Base-by-base conservation (phyloP, 2,113 vertebrate genomes). In the Coreoperca whiteheadi region DNA sequence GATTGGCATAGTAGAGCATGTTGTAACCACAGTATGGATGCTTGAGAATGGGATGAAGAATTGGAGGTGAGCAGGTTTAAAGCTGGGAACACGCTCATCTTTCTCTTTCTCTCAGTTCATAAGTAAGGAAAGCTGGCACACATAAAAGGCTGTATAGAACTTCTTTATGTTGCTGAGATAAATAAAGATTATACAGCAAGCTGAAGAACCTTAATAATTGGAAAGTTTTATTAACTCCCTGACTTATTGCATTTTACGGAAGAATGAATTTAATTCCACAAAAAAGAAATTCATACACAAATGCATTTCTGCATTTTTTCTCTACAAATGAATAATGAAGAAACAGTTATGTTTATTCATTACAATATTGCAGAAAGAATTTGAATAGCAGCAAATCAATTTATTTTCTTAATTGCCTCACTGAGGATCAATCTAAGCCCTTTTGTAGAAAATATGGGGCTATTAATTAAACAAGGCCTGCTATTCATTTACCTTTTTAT, bases 1-100 rank as follows among this genome's bases (percentile, higher is more conserved):
- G 34, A 82, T 70, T 86, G 77, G 60, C 67, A 28, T 54, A 28
- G 48, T 57, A 32, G 23, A 51, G 34, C 74, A 39, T 67, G 59
- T 72, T 53, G 39, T 51, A 69, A 78, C 41, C 56, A 32, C 2
- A 32, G 54, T 34, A 20, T 77, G 32, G 28, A 59, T 67, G 53
- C 59, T 67, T 70, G 15, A 63, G 53, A 72, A 61, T 70, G n/a
- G 57, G 57, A 43, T 67, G 10, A 57, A 48, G 30, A 32, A 11
- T 16, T 81, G 37, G 18, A 76, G 63, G 51, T 28, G 48, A 76
- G 54, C 28, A 21, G 30, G 2, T 79, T 74, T 48, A 28, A 77
- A 72, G n/a, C 54, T 54, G 20, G n/a, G 53, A 51, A 61, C 8
- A 4, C 28, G 21, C n/a, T 30, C 2, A 15, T 48, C 1, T 56